Evolutionary conservation across 2,113 vertebrate species (phyloP), one percentile per base, ranked within the genome.

Genomic region (Centrocercus urophasianus): DNA sequence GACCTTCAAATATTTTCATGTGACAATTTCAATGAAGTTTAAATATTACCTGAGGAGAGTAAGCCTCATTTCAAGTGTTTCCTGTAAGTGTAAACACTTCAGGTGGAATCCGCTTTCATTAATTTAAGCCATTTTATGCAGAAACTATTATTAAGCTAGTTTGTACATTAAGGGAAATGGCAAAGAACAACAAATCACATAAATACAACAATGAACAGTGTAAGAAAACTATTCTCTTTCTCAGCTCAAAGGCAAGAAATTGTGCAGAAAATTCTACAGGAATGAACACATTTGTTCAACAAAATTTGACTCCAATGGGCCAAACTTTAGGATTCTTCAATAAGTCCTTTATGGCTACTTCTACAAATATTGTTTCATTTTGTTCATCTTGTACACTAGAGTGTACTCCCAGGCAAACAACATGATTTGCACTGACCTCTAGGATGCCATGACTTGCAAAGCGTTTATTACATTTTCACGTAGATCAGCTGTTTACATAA

Each of bases 101-200:
- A 40, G 34, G 63, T 79, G 32, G 36, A 60, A 94, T 80, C 78
- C 86, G 27, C 28, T 77, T 59, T 91, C n/a, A 85, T 89, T 93
- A 87, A 88, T 80, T 76, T 48, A 64, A 86, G 25, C 8, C 78
- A 59, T 81, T 88, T 89, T 77, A 59, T 60, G 52, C 56, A 70
- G 61, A 82, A 74, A 83, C 59, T 50, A 16, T 34, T 87, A 93
- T 12, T 59, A 40, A 87, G 22, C 52, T 78, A 52, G 4, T 20
- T 54, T 8, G 78, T 77, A 70, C 11, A 59, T 74, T 30, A 56
- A 75, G 59, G 34, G 24, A 69, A 34, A 45, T 13, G 42, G 28
- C 50, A 77, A 36, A 25, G 24, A 89, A 38, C 57, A 24, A 82
- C 78, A 67, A 93, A 77, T 93, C 59, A 79, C 40, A 74, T 71